These are phyloP conservation scores for Tetraodon nigroviridis DNA, from an alignment of 2,113 vertebrate genomes.

Conservation along the genomic window DNA sequence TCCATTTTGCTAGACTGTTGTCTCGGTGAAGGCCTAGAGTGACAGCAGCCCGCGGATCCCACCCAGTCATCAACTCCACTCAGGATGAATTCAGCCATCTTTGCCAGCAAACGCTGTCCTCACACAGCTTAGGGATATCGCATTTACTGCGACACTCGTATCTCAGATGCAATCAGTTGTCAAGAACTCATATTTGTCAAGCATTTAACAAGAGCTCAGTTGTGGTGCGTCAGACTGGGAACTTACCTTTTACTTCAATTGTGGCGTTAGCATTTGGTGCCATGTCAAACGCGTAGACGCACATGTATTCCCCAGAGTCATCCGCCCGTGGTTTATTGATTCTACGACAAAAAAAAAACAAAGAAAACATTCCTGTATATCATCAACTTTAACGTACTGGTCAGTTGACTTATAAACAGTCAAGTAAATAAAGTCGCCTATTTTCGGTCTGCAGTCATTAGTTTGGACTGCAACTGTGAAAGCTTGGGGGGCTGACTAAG, in stretches of 20 bases:
- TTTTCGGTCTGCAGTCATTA: conserved; percentile 41
- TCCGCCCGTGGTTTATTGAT: conserved; percentile 87
- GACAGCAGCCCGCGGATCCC: conserved; percentile 56
- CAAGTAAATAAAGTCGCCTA: conserved; percentile 20
- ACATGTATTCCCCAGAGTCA: conserved; percentile 93
- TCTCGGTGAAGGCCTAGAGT: conserved; percentile 50
- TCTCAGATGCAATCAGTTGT: not conserved
- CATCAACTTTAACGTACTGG: conserved; percentile 3
- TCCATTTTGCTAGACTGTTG: conserved; percentile 43
- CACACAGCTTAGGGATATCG: conserved; percentile 32
- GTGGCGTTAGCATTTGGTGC: conserved; percentile 91
- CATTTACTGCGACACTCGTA: conserved; percentile 21
- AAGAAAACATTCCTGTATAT: not conserved
- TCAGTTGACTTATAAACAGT: conserved; percentile 11
- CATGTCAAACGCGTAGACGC: conserved; percentile 86
- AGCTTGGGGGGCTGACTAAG: conserved; percentile 12
- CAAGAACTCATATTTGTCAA: not conserved
- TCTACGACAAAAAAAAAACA: conserved; percentile 73
- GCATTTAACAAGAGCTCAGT: not conserved
- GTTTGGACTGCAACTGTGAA: conserved; percentile 26
- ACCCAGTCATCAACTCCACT: conserved; percentile 40
- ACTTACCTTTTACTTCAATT: conserved; percentile 96
- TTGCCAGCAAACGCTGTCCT: conserved; percentile 38
- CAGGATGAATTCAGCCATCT: conserved; percentile 43
- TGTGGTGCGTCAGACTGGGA: not conserved